Evolutionary conservation across 2,888 invertebrate species (phyloP).

Genomic region (Tanytarsus gracilentus): DNA sequence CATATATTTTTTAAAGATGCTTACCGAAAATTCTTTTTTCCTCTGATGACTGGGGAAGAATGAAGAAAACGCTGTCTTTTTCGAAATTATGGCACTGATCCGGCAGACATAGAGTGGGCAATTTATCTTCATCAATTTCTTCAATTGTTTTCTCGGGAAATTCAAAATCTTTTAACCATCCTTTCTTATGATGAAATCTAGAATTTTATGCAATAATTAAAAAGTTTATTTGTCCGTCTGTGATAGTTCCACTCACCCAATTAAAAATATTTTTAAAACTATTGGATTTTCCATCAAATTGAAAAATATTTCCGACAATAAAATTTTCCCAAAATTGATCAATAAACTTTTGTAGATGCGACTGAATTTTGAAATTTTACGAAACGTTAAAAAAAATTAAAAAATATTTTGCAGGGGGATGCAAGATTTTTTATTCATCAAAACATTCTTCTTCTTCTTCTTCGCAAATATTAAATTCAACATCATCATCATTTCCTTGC

Average conservation of each 20-base stretch:
- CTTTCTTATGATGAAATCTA: slow-evolving; percentile 20
- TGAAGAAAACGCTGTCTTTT: background rate
- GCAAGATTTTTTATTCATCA: too few relatives aligned
- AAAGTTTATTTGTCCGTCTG: background rate
- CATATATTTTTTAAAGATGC: too few relatives aligned
- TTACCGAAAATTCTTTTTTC: slow-evolving; percentile 6
- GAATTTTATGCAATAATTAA: background rate
- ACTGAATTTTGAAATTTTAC: too few relatives aligned
- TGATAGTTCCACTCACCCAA: background rate
- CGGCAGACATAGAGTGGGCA: slow-evolving; percentile 9
- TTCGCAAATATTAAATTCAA: too few relatives aligned
- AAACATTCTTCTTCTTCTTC: too few relatives aligned
- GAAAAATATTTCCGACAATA: too few relatives aligned
- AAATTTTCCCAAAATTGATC: too few relatives aligned
- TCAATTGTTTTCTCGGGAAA: background rate
- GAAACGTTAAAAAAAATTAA: too few relatives aligned
- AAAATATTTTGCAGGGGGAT: too few relatives aligned
- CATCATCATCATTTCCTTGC: too few relatives aligned
- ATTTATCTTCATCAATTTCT: background rate
- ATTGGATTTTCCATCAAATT: slow-evolving; percentile 8
- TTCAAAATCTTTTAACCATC: background rate
- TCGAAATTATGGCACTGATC: slow-evolving; percentile 17
- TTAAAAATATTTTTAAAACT: slow-evolving; percentile 9
- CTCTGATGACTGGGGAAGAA: background rate
- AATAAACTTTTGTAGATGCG: too few relatives aligned